Evolutionary conservation across 1,140 invertebrate species (phyloP), one percentile per base, ranked within the genome.

Genomic region (Euura saliciscinereae): DNA sequence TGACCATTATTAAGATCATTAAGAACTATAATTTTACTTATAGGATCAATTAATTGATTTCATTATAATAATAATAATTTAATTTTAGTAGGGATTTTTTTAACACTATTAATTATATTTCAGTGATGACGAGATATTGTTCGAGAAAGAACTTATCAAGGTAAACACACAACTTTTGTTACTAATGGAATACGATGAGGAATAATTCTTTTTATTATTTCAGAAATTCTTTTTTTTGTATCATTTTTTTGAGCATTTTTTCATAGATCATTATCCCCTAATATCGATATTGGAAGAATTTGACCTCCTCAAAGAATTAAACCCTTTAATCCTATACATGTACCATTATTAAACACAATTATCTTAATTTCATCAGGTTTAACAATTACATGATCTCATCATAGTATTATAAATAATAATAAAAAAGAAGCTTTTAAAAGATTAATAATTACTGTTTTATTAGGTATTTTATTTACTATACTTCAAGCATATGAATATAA

Each of bases 161-260:
- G 89, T 59, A 75, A 78, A 10, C 88, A 90, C 78, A 85, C 85
- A 28, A 71, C 77, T 51, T 75, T 76, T 75, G 88, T 91, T 6
- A 77, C 80, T 44, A 82, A 80, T 80, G 89, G 89, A 68, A 75
- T 92, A 84, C 86, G 85, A 76, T 84, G 86, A 83, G 89, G 90
- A 75, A 91, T 92, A 89, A 88, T 91, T 80, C 77, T 91, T 85
- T 91, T 92, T 87, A 92, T 92, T 89, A 82, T 87, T 66, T 91
- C 90, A 74, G 90, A 92, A 89, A 75, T 92, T 70, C 88, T 91
- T 76, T 91, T 92, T 83, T 91, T 91, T 84, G 73, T 90, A 71
- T 88, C 85, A 68, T 91, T 92, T 85, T 91, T 92, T 84, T 91
- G 90, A 89, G 80, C 87, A 6, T 93, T 91, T 82, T 92, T 92